Base-by-base conservation (phyloP, 1,140 invertebrate species). In the Drosophila saltans region DNA sequence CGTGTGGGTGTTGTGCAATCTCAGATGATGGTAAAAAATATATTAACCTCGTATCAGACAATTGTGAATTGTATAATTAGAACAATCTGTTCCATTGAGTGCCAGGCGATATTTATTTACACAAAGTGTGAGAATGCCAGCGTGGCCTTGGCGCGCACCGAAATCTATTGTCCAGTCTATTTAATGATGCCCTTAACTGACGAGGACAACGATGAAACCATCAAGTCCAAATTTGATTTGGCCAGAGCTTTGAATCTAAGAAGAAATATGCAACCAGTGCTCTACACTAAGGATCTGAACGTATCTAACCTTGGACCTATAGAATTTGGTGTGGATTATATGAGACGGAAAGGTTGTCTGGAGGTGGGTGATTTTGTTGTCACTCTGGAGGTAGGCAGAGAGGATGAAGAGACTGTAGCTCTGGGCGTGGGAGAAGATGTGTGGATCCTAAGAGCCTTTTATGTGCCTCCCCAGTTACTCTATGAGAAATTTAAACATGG, bases 121-220 rank as follows among this genome's bases (percentile, higher is more conserved):
- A 77, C 78, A 4, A 86, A 72, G 28, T 92, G 91, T 30, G 75
- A 86, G 40, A 78, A 72, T 3, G 90, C 91, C 3, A 89, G 88
- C 28, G 74, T 83, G 1, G 91, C 91, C 0, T 52, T 92, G 39
- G 72, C 84, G 0, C 73, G 88, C 0, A 59, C 77, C 0, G 83
- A 92, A 65, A 91, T 92, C 16, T 92, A 92, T 36, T 92, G 91
- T 45, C 91, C 91, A 1, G 90, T 92, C 0, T 86, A 82, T 56
- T 57, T 91, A 36, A 82, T 83, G 72, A 59, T 86, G 71, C 80
- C 81, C 0, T 40, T 91, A 0, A 69, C 75, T n/a, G 65, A 75
- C 2, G 66, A 73, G 1, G 82, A 91, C 4, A 72, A 72, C 33
- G 72, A 75, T 11, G 30, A 56, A 0, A 45, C 63, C 1, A 60